These are phyloP conservation scores for Anser cygnoides DNA, from an alignment of 2,113 vertebrate genomes.

Conservation along the genomic window DNA sequence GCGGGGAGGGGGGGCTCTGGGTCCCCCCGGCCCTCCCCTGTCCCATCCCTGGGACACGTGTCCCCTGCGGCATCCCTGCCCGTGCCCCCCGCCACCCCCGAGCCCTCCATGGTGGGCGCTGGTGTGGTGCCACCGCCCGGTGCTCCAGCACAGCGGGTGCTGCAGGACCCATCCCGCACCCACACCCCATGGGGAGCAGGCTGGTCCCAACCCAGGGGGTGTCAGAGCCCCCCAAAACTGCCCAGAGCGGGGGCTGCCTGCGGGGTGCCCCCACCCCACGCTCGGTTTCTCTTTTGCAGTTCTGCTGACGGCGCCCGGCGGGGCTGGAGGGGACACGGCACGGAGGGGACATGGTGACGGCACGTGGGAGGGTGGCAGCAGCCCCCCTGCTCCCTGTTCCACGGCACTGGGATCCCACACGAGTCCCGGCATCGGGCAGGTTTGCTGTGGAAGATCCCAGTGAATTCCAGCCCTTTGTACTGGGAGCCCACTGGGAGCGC, in stretches of 20 bases:
- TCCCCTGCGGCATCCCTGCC: neutral
- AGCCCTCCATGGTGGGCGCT: no score
- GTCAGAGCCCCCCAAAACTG: neutral
- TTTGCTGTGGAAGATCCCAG: neutral
- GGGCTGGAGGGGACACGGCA: neutral
- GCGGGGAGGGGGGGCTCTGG: neutral
- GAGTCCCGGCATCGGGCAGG: accelerated
- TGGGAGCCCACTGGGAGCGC: neutral
- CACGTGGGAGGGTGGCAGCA: neutral
- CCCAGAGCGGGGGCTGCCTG: no score
- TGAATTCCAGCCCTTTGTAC: neutral
- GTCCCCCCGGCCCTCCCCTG: neutral
- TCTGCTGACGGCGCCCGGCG: constrained; percentile 62
- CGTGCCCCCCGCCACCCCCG: neutral
- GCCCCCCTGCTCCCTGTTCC: neutral
- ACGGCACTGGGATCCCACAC: neutral
- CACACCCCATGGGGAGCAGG: no score
- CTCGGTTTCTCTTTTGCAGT: constrained; percentile 70
- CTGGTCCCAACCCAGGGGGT: no score
- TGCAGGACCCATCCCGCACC: neutral
- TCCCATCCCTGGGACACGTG: neutral
- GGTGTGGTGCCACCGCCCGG: neutral
- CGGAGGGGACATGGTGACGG: neutral
- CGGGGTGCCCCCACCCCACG: neutral
- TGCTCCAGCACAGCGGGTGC: neutral